Evolutionary conservation across 2,888 invertebrate species (phyloP).

Genomic region (Julus scanicus): DNA sequence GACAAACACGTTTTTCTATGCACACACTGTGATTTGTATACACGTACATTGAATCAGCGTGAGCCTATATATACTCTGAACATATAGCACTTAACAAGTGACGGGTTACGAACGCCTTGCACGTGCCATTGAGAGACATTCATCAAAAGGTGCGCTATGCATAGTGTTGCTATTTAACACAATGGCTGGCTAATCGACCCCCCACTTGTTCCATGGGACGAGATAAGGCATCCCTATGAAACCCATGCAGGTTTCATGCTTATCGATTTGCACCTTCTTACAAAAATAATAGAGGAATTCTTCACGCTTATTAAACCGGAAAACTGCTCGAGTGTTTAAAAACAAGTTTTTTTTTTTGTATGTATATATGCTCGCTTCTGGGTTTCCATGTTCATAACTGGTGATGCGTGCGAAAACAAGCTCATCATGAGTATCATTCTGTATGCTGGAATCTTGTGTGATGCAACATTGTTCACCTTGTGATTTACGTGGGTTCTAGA

Average conservation of each 20-base stretch:
- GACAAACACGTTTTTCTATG: conserved; percentile 4
- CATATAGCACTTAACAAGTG: not conserved
- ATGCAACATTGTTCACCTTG: not conserved
- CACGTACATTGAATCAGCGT: not conserved
- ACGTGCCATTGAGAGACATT: not conserved
- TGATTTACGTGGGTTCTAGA: not conserved
- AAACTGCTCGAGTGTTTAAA: not conserved
- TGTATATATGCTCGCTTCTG: not conserved
- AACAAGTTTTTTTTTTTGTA: not conserved
- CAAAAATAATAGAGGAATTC: conserved; percentile 40
- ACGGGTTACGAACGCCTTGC: not conserved
- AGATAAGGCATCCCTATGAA: not conserved
- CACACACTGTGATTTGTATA: not conserved
- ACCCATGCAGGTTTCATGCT: not conserved
- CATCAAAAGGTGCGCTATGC: not conserved
- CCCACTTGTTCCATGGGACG: not conserved
- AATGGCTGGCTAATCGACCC: conserved; percentile 31
- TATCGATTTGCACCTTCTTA: conserved; percentile 45
- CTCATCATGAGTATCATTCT: not conserved
- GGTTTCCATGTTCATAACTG: not conserved
- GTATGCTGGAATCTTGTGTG: not conserved
- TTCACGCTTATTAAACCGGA: conserved; percentile 47
- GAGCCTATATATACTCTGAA: not conserved
- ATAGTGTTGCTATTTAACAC: not conserved
- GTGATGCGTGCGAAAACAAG: not conserved